Base-by-base conservation (phyloP, 2,113 vertebrate genomes). In the Taurulus bubalis region DNA sequence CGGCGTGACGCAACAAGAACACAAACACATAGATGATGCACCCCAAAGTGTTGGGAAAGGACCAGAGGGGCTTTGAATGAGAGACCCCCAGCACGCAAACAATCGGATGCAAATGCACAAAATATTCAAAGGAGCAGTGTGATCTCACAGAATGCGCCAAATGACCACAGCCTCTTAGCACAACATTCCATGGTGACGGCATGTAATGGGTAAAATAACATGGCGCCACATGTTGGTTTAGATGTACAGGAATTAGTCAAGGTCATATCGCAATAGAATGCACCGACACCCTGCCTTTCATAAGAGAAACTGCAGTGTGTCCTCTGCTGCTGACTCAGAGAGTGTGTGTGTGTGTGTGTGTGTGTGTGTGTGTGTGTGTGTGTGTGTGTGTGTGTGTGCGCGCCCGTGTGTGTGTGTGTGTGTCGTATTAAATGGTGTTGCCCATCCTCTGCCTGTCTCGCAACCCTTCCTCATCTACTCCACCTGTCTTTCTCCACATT, bases 221-320 rank as follows among this genome's bases (percentile, higher is more conserved):
- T n/a, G n/a, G n/a, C n/a, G n/a, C n/a, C n/a, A n/a, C n/a, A n/a
- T n/a, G n/a, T 51, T 59, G 26, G 36, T 71, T 71, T 34, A 28
- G 24, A 56, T 42, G 4, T 15, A 22, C 64, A 49, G 63, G 24
- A 66, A 86, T 64, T 53, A 75, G 65, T 74, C 63, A 80, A 85
- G 78, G 77, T 83, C 59, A 81, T 76, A 26, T 55, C 22, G 10
- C 24, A 26, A 8, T 62, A 40, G 40, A 76, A 14, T 9, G 32
- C 47, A 71, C 79, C 58, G 75, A 75, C 65, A 70, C 51, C 2
- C n/a, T 79, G 45, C 76, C 74, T 83, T 69, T 77, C 30, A 70
- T n/a, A 3, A 59, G 66, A 73, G 59, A 32, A 55, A 56, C 71
- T 34, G 68, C 69, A 84, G 83, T 47, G 24, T 80, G 12, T 40